Percentiles rank a stretch among this genome's conserved stretches.
Evolutionary conservation across 1,140 invertebrate genomes (phyloP).

Genomic region (Leguminivora glycinivorella): DNA sequence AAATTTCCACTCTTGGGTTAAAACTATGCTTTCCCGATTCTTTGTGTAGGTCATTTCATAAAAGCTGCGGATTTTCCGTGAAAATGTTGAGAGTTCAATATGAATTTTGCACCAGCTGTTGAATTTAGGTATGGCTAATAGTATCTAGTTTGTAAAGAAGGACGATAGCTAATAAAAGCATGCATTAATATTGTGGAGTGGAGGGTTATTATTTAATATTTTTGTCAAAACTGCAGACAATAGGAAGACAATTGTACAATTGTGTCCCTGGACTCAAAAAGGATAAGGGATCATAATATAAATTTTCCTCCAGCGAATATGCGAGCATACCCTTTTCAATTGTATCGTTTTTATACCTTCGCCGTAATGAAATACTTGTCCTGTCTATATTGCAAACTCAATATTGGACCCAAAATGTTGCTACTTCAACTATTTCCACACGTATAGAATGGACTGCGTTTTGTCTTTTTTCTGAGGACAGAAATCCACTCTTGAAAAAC

Average conservation of each 20-base stretch:
- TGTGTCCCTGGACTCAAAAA: slow-evolving; percentile 59
- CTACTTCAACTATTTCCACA: slow-evolving; percentile 23
- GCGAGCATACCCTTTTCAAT: slow-evolving; percentile 76
- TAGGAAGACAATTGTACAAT: slow-evolving; percentile 46
- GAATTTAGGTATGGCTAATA: too few relatives aligned
- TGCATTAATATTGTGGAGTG: too few relatives aligned
- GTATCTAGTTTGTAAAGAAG: too few relatives aligned
- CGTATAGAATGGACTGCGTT: slow-evolving; percentile 13
- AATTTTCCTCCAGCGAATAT: slow-evolving; percentile 71
- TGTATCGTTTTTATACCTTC: slow-evolving; percentile 76
- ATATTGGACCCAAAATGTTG: slow-evolving; percentile 26
- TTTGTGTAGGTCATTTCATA: background rate
- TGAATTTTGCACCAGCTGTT: too few relatives aligned
- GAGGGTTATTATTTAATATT: too few relatives aligned
- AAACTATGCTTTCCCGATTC: slow-evolving; percentile 32
- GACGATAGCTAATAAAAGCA: too few relatives aligned
- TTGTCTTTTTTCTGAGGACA: slow-evolving; percentile 4
- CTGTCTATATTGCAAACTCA: slow-evolving; percentile 28
- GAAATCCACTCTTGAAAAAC: slow-evolving; percentile 11
- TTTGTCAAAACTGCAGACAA: background rate
- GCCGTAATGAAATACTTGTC: slow-evolving; percentile 71
- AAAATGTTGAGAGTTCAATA: too few relatives aligned
- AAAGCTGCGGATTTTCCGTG: too few relatives aligned
- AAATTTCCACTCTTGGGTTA: slow-evolving; percentile 54
- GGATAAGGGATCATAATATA: slow-evolving; percentile 73